Conservation (phyloP, 2,888 invertebrate species). For the Maniola hyperantus region DNA sequence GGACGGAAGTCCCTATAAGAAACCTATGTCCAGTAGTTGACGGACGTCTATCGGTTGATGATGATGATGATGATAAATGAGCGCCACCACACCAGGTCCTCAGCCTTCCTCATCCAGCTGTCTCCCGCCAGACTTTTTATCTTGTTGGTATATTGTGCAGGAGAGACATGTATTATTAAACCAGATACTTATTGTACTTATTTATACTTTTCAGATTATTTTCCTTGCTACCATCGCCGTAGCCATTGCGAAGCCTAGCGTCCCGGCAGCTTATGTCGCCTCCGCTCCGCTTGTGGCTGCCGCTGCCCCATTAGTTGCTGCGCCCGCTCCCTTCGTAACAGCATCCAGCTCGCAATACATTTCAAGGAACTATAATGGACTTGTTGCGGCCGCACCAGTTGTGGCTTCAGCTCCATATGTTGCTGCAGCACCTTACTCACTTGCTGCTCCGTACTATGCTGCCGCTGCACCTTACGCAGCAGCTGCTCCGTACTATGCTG, state of each 20-base stretch:
- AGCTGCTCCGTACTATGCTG: constrained; percentile 49
- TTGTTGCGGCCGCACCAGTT: constrained; percentile 72
- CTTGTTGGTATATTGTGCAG: too few species aligned
- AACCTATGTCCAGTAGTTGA: too few species aligned
- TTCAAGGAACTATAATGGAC: constrained; percentile 83
- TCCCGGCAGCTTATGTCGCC: constrained; percentile 59
- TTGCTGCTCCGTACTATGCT: constrained; percentile 46
- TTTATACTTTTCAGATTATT: constrained; percentile 59
- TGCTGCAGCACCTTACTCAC: constrained; percentile 51
- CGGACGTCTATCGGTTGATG: too few species aligned
- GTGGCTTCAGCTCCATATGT: constrained; percentile 71
- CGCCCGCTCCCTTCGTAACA: constrained; percentile 83
- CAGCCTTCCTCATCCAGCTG: too few species aligned
- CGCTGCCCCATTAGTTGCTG: constrained; percentile 58
- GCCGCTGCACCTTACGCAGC: constrained; percentile 42
- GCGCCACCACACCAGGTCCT: too few species aligned
- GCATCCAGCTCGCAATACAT: constrained; percentile 85
- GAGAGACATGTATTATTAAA: too few species aligned
- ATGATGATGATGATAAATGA: too few species aligned
- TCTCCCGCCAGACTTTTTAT: too few species aligned
- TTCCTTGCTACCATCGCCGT: constrained; percentile 63
- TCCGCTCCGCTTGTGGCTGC: constrained; percentile 55
- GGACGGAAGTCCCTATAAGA: too few species aligned
- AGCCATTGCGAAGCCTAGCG: constrained; percentile 62
- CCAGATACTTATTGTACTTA: neutral